Percentiles rank a stretch among this genome's conserved stretches.
These are phyloP conservation scores for Stratiomys singularior DNA, from an alignment of 2,888 invertebrate genomes.

Conservation along the genomic window DNA sequence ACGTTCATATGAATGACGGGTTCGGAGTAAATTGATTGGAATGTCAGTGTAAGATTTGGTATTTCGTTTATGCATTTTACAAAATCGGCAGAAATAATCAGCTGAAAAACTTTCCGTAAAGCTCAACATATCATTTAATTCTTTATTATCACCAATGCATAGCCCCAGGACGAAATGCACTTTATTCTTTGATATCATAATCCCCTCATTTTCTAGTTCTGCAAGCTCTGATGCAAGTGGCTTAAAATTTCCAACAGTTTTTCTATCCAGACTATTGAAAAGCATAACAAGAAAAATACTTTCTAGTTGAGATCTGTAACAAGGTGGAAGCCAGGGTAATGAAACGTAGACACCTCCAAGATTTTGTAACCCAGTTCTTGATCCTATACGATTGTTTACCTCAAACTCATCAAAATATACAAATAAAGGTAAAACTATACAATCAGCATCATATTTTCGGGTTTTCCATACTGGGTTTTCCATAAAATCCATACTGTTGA, in stretches of 20 bases:
- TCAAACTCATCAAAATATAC: conserved; percentile 48
- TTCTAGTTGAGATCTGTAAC: too few relatives aligned
- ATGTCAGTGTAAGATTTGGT: conserved; percentile 23
- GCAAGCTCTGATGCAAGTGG: conserved; percentile 24
- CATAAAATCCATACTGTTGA: too few relatives aligned
- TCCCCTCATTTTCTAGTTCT: conserved; percentile 25
- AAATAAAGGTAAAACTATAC: conserved; percentile 31
- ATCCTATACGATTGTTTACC: conserved; percentile 44
- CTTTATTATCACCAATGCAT: conserved; percentile 54
- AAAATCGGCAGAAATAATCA: conserved; percentile 50
- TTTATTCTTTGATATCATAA: conserved; percentile 22
- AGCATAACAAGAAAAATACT: too few relatives aligned
- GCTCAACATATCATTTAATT: conserved; percentile 52
- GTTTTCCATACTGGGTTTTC: too few relatives aligned
- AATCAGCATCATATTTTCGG: not conserved
- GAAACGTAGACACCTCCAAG: conserved; percentile 42
- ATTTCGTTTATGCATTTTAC: conserved; percentile 42
- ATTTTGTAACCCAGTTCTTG: conserved; percentile 48
- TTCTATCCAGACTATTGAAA: conserved; percentile 47
- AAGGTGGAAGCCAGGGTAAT: too few relatives aligned
- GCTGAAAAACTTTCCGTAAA: conserved; percentile 53
- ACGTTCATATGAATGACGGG: conserved; percentile 32
- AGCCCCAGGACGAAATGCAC: conserved; percentile 51
- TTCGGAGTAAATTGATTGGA: conserved; percentile 45
- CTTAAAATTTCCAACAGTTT: conserved; percentile 47